Base-by-base conservation (phyloP, 2,113 vertebrate species). In the Sterna hirundo region DNA sequence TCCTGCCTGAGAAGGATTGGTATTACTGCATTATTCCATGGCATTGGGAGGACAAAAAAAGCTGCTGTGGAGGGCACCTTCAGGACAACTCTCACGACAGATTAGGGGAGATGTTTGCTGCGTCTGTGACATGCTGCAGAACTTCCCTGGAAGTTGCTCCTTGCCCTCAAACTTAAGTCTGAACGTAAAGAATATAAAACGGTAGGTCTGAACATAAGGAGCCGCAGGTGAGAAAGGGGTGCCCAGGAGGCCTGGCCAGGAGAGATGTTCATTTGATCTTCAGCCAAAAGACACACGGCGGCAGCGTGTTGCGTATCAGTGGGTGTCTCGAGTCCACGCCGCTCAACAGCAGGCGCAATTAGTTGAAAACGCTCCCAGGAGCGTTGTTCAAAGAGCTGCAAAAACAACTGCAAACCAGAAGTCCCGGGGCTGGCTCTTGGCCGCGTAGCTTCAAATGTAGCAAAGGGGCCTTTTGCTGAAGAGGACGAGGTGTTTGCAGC, bases 21-120 rank as follows among this genome's bases (percentile, higher is more conserved):
- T 34, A 3, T 40, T 60, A 3, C 16, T 0, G 9, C 1, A 2
- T 47, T 18, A 12, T 18, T 49, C 25, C 11, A 1, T 6, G 34
- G 51, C 22, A 2, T 34, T 44, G 0, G 2, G 58, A 68, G 61
- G 81, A 26, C 46, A 46, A 44, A 38, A 38, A 18, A 8, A 47
- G 29, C 79, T 11, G 13, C 54, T 4, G 5, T 4, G 52, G 60
- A 47, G 25, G 2, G 25, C 9, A 9, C 32, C 44, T 25, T 22
- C 17, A 9, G 42, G 64, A 34, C 3, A 9, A 12, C 8, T n/a
- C 30, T 38, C 17, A 1, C 2, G 4, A 6, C 36, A 8, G 46
- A 29, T 58, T 36, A 5, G 58, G 27, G 66, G 26, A 68, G 47
- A 5, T 4, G 10, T 12, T 36, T n/a, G 29, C 30, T n/a, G 21